These are phyloP conservation scores for Copidosoma aretas DNA, from an alignment of 2,888 invertebrate genomes.

Conservation along the genomic window DNA sequence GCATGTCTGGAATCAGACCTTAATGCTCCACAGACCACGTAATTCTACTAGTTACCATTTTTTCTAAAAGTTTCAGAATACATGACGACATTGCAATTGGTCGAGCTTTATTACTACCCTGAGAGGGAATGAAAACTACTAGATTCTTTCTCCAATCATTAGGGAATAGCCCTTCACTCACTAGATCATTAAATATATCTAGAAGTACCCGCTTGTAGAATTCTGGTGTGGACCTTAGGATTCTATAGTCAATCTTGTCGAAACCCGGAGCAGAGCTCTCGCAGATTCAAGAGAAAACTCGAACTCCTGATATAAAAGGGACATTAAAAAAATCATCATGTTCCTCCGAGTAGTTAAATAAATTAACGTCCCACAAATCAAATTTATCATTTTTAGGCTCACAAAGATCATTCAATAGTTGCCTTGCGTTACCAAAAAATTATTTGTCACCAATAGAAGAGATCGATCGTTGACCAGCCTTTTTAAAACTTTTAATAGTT, in stretches of 20 bases:
- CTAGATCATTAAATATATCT: background rate
- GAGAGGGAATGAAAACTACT: background rate
- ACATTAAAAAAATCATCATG: background rate
- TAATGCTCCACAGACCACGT: too few relatives aligned
- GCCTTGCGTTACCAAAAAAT: background rate
- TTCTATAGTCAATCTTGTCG: background rate
- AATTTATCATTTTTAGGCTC: background rate
- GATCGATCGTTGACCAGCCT: background rate
- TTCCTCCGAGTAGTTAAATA: background rate
- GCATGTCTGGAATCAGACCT: too few relatives aligned
- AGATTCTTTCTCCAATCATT: background rate
- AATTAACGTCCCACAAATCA: background rate
- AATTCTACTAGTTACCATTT: too few relatives aligned
- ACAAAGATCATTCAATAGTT: background rate
- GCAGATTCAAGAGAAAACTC: background rate
- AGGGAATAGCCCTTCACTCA: background rate
- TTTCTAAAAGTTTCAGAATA: too few relatives aligned
- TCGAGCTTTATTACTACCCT: background rate
- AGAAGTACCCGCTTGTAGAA: background rate
- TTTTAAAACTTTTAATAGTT: conserved; percentile 31
- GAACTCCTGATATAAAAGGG: background rate
- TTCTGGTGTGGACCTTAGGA: background rate
- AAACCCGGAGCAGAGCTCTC: conserved; percentile 3
- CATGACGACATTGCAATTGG: background rate
- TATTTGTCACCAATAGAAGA: background rate